Evolutionary conservation across 2,888 invertebrate species (phyloP).

Genomic region (Sympetrum striolatum): DNA sequence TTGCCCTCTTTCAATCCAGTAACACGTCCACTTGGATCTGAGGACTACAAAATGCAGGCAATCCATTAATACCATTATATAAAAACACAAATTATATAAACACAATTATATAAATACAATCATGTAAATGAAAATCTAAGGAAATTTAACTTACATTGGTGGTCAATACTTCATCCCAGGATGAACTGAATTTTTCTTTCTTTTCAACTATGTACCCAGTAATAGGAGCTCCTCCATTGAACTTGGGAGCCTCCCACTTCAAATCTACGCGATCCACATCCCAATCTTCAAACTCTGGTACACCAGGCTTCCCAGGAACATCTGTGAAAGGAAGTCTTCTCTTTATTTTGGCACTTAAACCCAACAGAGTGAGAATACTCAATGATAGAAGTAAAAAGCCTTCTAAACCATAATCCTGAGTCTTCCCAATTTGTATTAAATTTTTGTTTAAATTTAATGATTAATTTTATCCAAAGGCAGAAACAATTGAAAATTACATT

Average conservation of each 20-base stretch:
- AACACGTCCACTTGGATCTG: constrained; percentile 81
- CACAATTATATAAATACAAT: not conserved
- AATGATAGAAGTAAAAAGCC: no score
- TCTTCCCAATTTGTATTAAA: no score
- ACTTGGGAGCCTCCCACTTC: constrained; percentile 81
- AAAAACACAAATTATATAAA: not conserved
- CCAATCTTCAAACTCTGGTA: constrained; percentile 87
- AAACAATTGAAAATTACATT: no score
- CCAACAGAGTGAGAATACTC: no score
- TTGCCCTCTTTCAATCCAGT: constrained; percentile 88
- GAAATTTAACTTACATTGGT: constrained; percentile 66
- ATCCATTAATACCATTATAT: not conserved
- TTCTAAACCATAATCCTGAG: no score
- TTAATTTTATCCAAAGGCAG: no score
- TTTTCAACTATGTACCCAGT: constrained; percentile 89
- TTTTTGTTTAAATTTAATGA: not conserved
- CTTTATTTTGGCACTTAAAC: not conserved
- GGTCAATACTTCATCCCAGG: constrained; percentile 82
- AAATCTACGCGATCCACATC: constrained; percentile 87
- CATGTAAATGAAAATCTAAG: not conserved
- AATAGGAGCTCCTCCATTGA: constrained; percentile 79
- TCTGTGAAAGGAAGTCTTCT: constrained; percentile 60
- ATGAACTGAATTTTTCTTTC: constrained; percentile 78
- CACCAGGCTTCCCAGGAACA: constrained; percentile 84
- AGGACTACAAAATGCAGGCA: constrained; percentile 63